Percentiles rank a stretch among this genome's conserved stretches.
Evolutionary conservation across 2,888 invertebrate species (phyloP).

Genomic region (Lithophane leautieri): DNA sequence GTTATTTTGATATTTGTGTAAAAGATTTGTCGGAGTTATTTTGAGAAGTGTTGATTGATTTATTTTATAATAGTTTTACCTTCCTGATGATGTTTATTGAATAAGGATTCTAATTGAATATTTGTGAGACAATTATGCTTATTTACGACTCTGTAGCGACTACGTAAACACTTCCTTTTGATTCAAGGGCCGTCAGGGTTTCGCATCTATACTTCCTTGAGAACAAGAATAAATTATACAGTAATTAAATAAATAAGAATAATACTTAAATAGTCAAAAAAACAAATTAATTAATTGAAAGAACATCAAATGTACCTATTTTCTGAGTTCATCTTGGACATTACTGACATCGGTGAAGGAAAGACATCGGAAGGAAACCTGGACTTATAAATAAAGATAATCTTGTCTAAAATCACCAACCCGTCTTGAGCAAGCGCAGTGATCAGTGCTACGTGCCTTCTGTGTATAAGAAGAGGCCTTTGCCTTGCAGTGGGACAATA

Average conservation of each 20-base stretch:
- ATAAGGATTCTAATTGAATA: constrained; percentile 39
- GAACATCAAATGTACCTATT: background rate
- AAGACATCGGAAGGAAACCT: no score
- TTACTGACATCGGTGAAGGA: no score
- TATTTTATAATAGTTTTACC: constrained; percentile 39
- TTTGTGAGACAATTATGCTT: constrained; percentile 35
- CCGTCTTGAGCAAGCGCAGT: no score
- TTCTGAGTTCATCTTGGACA: background rate
- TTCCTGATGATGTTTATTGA: constrained; percentile 56
- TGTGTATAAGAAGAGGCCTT: no score
- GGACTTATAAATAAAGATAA: no score
- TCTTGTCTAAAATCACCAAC: no score
- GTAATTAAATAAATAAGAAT: background rate
- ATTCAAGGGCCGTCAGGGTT: constrained; percentile 43
- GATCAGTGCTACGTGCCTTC: no score
- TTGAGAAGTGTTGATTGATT: constrained; percentile 52
- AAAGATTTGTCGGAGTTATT: constrained; percentile 34
- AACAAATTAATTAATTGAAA: background rate
- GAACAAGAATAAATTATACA: constrained; percentile 2
- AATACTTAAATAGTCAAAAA: background rate
- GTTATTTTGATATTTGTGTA: constrained; percentile 49
- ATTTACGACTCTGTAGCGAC: constrained; percentile 31
- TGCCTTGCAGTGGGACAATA: no score
- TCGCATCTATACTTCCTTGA: constrained; percentile 47
- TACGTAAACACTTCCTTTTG: constrained; percentile 42